Evolutionary conservation across 2,888 invertebrate species (phyloP).

Genomic region (Xestia rhomboidea): DNA sequence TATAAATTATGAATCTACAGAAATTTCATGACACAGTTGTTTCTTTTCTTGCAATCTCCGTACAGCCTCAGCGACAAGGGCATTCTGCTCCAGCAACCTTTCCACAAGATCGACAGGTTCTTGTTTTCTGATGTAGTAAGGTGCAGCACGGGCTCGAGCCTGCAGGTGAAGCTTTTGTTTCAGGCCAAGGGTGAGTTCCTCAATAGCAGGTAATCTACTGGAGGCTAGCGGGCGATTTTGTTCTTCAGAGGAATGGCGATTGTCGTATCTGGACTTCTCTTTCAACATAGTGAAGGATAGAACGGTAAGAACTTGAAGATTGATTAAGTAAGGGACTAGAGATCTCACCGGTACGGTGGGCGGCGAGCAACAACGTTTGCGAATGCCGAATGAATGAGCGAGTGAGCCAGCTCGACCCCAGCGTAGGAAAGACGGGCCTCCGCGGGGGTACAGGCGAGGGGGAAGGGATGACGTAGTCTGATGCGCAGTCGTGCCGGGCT

Average conservation of each 20-base stretch:
- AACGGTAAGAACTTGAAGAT: slow-evolving; percentile 65
- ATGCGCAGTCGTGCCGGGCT: slow-evolving; percentile 90
- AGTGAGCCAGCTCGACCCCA: slow-evolving; percentile 86
- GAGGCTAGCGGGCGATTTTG: slow-evolving; percentile 82
- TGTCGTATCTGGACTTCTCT: slow-evolving; percentile 86
- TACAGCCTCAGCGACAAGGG: slow-evolving; percentile 90
- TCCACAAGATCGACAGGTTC: slow-evolving; percentile 90
- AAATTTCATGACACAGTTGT: slow-evolving; percentile 88
- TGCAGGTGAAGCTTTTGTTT: slow-evolving; percentile 90
- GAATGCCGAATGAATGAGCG: slow-evolving; percentile 90
- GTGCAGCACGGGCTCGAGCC: slow-evolving; percentile 88
- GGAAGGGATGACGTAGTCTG: slow-evolving; percentile 86
- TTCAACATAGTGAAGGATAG: slow-evolving; percentile 84
- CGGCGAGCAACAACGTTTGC: slow-evolving; percentile 86
- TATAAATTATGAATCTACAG: slow-evolving; percentile 89
- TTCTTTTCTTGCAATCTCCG: slow-evolving; percentile 89
- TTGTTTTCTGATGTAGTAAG: slow-evolving; percentile 90
- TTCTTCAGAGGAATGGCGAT: slow-evolving; percentile 79
- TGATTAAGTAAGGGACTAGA: slow-evolving; percentile 77
- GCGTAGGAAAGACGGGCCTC: slow-evolving; percentile 85
- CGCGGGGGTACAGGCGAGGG: slow-evolving; percentile 79
- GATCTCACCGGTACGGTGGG: slow-evolving; percentile 79
- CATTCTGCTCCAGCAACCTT: slow-evolving; percentile 87
- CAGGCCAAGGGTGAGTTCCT: slow-evolving; percentile 88
- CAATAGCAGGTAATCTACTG: slow-evolving; percentile 86